A percentile compares a stretch with the other conserved stretches of the same genome.
phyloP scores from a whole-genome alignment of 2,888 invertebrate species.

The Heliconius cydno region DNA sequence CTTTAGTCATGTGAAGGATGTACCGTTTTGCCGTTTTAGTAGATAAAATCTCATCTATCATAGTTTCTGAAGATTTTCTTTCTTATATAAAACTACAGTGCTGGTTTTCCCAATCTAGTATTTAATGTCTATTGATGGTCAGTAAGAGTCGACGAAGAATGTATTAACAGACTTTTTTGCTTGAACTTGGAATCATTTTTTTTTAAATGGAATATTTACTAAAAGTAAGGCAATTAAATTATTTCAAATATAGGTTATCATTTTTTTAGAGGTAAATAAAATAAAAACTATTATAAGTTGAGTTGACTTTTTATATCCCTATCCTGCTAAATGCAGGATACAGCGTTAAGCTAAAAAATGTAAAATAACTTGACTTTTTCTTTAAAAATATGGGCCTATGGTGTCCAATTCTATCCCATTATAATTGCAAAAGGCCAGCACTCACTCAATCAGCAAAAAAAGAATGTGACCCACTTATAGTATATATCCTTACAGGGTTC shows the following conservation, averaged over 20 bases:
- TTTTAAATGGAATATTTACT: too few species aligned
- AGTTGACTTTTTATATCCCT: too few species aligned
- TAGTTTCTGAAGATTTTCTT: background rate
- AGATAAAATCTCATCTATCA: background rate
- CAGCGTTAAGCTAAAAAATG: background rate
- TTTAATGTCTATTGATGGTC: background rate
- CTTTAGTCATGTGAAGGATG: background rate
- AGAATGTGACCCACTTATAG: constrained; percentile 50
- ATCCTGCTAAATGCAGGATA: too few species aligned
- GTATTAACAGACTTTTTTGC: background rate
- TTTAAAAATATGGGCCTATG: background rate
- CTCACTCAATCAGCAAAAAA: constrained; percentile 50
- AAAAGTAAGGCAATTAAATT: too few species aligned
- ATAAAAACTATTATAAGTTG: too few species aligned
- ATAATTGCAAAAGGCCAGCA: constrained; percentile 47
- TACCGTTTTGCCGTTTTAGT: background rate
- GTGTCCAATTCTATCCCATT: constrained; percentile 39
- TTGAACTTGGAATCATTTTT: too few species aligned
- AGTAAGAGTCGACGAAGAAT: background rate
- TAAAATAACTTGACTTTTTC: background rate
- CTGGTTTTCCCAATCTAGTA: background rate
- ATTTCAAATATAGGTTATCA: background rate
- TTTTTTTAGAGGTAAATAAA: background rate
- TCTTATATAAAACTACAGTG: background rate
- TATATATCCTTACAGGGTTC: constrained; percentile 38